phyloP scores from a whole-genome alignment of 2,888 invertebrate genomes.

The Conomelus anceps region DNA sequence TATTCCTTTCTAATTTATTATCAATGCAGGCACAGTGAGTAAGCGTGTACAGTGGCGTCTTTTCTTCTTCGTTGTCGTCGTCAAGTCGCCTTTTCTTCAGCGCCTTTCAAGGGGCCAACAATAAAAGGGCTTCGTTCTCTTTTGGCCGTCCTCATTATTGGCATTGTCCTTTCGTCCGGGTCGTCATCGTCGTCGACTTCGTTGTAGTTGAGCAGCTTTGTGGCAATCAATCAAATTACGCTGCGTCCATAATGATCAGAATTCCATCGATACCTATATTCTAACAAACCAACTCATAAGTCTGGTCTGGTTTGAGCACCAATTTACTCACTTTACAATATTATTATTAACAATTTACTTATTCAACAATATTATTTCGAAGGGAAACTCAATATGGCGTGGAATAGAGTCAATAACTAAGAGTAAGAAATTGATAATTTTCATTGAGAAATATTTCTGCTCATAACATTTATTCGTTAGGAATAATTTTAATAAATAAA shows the following conservation, averaged over 20 bases:
- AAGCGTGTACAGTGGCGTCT: not conserved
- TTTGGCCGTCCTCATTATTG: not conserved
- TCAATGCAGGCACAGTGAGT: too few relatives aligned
- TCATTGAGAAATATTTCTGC: too few relatives aligned
- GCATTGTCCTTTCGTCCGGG: not conserved
- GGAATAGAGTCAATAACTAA: too few relatives aligned
- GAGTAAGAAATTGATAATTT: too few relatives aligned
- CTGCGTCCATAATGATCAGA: not conserved
- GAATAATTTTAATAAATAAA: too few relatives aligned
- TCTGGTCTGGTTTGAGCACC: too few relatives aligned
- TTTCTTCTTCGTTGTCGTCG: not conserved
- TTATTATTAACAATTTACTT: too few relatives aligned
- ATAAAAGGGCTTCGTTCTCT: not conserved
- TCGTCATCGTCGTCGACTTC: too few relatives aligned
- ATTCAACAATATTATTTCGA: too few relatives aligned
- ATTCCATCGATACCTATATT: not conserved
- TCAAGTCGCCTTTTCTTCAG: not conserved
- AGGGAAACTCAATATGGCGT: too few relatives aligned
- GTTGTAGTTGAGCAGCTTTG: not conserved
- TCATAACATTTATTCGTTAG: too few relatives aligned
- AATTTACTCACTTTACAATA: too few relatives aligned
- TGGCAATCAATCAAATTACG: not conserved
- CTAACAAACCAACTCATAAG: not conserved
- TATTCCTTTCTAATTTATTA: not conserved
- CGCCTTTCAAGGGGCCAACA: not conserved